Evolutionary conservation across 2,888 invertebrate species (phyloP).

Genomic region (Eucriotettix oculatus): DNA sequence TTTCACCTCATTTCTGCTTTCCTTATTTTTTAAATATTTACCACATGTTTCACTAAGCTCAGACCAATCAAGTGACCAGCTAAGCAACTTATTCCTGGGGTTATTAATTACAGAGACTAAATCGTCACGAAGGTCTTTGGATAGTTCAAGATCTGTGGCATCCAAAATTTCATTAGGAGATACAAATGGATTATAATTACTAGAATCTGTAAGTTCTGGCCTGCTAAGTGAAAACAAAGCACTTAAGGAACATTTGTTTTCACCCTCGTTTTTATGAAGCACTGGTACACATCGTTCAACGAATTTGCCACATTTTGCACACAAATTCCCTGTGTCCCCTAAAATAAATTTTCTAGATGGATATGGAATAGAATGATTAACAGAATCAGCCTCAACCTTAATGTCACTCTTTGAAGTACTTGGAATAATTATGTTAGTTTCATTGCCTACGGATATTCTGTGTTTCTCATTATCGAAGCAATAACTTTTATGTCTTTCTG

Average conservation of each 20-base stretch:
- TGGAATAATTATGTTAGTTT: no score
- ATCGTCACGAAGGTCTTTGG: slow-evolving; percentile 48
- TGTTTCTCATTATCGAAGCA: not conserved
- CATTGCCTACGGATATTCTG: no score
- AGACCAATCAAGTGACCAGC: slow-evolving; percentile 47
- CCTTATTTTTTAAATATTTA: slow-evolving; percentile 29
- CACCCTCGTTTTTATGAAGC: no score
- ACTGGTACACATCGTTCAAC: not conserved
- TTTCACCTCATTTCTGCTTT: slow-evolving; percentile 38
- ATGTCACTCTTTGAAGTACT: no score
- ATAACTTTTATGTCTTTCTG: not conserved
- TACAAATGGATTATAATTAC: slow-evolving; percentile 19
- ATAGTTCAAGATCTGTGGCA: slow-evolving; percentile 46
- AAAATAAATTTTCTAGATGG: not conserved
- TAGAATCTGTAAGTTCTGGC: not conserved
- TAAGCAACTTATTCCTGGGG: slow-evolving; percentile 51
- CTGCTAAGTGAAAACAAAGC: not conserved
- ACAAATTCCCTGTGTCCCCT: not conserved
- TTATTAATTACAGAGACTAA: slow-evolving; percentile 51
- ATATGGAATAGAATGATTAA: not conserved
- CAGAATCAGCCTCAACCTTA: no score
- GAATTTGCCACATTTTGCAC: not conserved
- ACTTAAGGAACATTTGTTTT: not conserved
- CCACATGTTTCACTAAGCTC: slow-evolving; percentile 38
- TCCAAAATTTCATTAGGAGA: slow-evolving; percentile 34